Evolutionary conservation across 2,113 vertebrate species (phyloP).

Genomic region (Rostratula benghalensis): DNA sequence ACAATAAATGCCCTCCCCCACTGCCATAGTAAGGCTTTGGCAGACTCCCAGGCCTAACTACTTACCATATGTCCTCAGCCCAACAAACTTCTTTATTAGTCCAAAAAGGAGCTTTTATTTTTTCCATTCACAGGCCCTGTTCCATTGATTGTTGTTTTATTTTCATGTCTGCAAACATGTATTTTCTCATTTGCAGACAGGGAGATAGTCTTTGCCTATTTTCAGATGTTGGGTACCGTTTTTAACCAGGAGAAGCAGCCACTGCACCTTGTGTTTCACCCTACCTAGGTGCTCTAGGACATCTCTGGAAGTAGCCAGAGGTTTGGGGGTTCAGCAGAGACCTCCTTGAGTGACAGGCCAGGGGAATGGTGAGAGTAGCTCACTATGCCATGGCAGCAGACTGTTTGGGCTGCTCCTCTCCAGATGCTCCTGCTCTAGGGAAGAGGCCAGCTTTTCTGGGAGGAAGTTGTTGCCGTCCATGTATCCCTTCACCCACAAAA

Average conservation of each 20-base stretch:
- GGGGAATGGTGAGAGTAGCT: background rate
- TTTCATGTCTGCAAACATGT: fast-evolving
- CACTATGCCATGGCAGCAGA: background rate
- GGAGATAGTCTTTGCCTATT: background rate
- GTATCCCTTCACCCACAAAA: background rate
- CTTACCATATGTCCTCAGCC: background rate
- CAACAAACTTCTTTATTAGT: background rate
- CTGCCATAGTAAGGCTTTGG: background rate
- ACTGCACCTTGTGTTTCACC: background rate
- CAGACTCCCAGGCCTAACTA: background rate
- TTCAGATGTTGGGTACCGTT: background rate
- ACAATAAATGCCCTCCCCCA: background rate
- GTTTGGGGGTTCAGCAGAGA: background rate
- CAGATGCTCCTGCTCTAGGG: background rate
- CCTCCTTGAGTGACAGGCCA: background rate
- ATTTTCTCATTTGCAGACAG: background rate
- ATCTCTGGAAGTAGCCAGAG: background rate
- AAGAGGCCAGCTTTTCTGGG: background rate
- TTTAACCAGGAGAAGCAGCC: background rate
- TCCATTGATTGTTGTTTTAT: background rate
- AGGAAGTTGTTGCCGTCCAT: background rate
- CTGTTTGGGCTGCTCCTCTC: background rate
- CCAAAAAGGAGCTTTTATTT: background rate
- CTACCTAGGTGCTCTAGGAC: background rate
- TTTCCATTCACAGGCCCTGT: background rate